Evolutionary conservation across 2,113 vertebrate genomes (phyloP), one percentile per base, ranked within the genome.

Genomic region (Paramisgurnus dabryanus): DNA sequence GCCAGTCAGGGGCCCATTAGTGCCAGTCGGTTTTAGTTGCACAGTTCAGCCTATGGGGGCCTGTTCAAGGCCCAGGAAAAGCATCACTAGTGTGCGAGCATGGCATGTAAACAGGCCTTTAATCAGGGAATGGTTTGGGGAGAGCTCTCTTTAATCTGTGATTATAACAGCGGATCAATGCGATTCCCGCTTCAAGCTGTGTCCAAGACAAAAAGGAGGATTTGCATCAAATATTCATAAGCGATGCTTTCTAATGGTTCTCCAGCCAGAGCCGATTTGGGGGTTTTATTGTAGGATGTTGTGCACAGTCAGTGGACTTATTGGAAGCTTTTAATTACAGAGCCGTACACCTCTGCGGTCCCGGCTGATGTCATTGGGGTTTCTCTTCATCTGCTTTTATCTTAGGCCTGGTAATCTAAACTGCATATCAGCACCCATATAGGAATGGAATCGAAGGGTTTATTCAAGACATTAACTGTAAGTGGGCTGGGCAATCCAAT

Each of bases 191-290:
- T 91, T 85, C 81, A 86, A 89, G 86, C 87, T 80, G 76, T 86
- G 88, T 85, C 88, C 77, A 76, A 82, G 89, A 90, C 89, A 90
- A 89, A 91, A 90, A 86, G 84, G 79, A 87, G 88, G 87, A 89
- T 89, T 91, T 89, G 84, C 87, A 93, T 93, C 85, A 94, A 92
- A 91, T 90, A 93, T 92, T 93, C 88, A 92, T 89, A 81, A 88
- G 80, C 80, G 83, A 82, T 66, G 65, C 84, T 88, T 88, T 87
- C 85, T 86, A 86, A 87, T 88, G 89, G 90, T 85, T 84, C 81
- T 71, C 76, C 78, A 69, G 80, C 81, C 87, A 82, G 78, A 90
- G 82, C 85, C 86, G 83, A 86, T 77, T 81, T 72, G 60, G 66
- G 68, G 68, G 60, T 60, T 71, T 79, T 75, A 70, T 78, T 67